Evolutionary conservation across 2,888 invertebrate species (phyloP), one percentile per base, ranked within the genome.

Genomic region (Limnephilus auricula): DNA sequence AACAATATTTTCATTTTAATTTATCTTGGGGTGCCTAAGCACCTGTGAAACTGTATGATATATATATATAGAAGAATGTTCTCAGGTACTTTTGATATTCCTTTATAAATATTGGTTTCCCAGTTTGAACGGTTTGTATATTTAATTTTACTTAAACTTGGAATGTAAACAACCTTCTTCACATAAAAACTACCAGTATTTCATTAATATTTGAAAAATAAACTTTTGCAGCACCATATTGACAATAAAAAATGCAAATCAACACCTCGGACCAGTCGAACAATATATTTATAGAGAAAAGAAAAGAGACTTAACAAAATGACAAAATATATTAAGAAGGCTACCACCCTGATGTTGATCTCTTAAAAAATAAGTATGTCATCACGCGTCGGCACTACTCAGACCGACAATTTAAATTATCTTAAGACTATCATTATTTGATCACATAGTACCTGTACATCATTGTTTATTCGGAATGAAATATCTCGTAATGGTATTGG

Each of bases 401-500:
- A 86, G 86, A 50, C 80, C 40, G 40, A 79, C 79, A n/a, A 83
- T 50, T 83, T 31, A 79, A 34, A 45, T 65, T 79, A 83, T 86
- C 90, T 90, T 84, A 83, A 50, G 13, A 18, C 89, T 82, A 89
- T 45, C n/a, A 30, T 82, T 79, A 89, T 79, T 89, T 82, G 82
- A 79, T 82, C 82, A 89, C 89, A 82, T 82, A 40, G 80, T 82
- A 89, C 89, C 89, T 80, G 78, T 45, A 34, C 86, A 89, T 92
- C 91, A 92, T 82, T 91, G 92, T 89, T 93, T 91, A 92, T 93
- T 93, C 78, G 92, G 89, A 91, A 92, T 90, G 92, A 93, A 84
- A 92, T 91, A 93, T 92, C 93, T 83, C 92, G 89, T 89, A 91
- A 91, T 79, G 94, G 92, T 82, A 40, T 93, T 91, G 50, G 89